Evolutionary conservation across 2,888 invertebrate species (phyloP), one percentile per base, ranked within the genome.

Genomic region (Scaptomyza flava): DNA sequence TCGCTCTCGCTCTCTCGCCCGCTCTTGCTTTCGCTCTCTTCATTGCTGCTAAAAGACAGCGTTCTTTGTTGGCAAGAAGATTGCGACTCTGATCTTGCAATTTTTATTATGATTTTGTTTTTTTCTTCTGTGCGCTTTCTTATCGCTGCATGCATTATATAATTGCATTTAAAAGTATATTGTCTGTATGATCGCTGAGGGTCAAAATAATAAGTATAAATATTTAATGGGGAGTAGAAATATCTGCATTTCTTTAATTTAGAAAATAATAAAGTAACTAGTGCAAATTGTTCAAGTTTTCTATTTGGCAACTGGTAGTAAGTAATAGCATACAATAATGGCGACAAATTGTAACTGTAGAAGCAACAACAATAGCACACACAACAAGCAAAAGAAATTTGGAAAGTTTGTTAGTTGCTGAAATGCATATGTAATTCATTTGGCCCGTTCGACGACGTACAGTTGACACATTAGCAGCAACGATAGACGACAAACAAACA

Each of bases 361-460:
- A 34, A 54, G 65, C 54, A 65, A 50, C 36, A 47, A n/a, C 67
- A 64, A 58, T 52, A 64, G 43, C 58, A 60, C 36, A 36, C 36
- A 46, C 56, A 64, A 43, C 58, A 56, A 36, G 34, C 62, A 33
- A 48, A 59, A 34, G 72, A 74, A 86, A 83, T 80, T 84, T 86
- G 70, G 86, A 84, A 84, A 86, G 86, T 83, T 83, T 23, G 48
- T 72, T 36, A 12, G 79, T 67, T 68, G 70, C 79, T 73, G 61
- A 73, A 84, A 86, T 84, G 84, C 84, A 84, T 86, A 27, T 27
- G 27, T 27, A 84, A 84, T 84, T 86, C 87, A 84, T 81, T 70
- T 69, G 64, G 66, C 38, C 59, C 34, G 78, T 69, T 81, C 23
- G 23, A 23, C 71, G 72, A 70, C 64, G 69, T 75, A 79, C 81